phyloP scores from a whole-genome alignment of 2,888 invertebrate species.

The Limnephilus rhombicus region DNA sequence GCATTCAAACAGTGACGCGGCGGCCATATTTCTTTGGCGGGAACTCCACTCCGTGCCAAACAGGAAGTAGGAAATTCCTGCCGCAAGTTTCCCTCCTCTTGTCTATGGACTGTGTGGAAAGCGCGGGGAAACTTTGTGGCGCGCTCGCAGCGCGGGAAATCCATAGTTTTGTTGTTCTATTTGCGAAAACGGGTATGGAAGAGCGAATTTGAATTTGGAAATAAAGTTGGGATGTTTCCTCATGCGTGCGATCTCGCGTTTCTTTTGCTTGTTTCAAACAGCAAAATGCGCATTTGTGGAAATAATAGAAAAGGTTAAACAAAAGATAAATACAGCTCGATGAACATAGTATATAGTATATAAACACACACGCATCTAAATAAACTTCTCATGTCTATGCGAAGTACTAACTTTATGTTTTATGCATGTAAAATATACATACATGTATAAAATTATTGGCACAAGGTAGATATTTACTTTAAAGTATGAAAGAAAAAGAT shows the following conservation, averaged over 20 bases:
- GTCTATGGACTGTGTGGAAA: background rate
- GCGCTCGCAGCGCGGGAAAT: conserved; percentile 37
- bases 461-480: too few relatives aligned
- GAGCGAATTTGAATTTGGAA: conserved; percentile 61
- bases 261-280: conserved; percentile 5
- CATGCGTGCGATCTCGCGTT: conserved; percentile 45
- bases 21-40: conserved; percentile 61
- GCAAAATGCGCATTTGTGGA: background rate
- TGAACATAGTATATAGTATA: background rate
- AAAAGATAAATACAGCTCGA: background rate
- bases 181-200: conserved; percentile 52
- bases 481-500: too few relatives aligned
- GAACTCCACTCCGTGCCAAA: conserved; percentile 63
- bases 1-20: conserved; percentile 64
- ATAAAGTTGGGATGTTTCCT: conserved; percentile 51
- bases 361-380: too few relatives aligned
- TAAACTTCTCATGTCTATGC: too few relatives aligned
- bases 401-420: too few relatives aligned
- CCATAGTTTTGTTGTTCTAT: conserved; percentile 54
- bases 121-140: conserved; percentile 42
- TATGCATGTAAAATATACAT: too few relatives aligned
- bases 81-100: conserved; percentile 47
- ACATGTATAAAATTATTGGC: too few relatives aligned
- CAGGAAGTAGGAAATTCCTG: conserved; percentile 59
- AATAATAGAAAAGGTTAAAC: background rate